Evolutionary conservation across 2,888 invertebrate genomes (phyloP), one percentile per base, ranked within the genome.

Genomic region (Lepidonotus clava): DNA sequence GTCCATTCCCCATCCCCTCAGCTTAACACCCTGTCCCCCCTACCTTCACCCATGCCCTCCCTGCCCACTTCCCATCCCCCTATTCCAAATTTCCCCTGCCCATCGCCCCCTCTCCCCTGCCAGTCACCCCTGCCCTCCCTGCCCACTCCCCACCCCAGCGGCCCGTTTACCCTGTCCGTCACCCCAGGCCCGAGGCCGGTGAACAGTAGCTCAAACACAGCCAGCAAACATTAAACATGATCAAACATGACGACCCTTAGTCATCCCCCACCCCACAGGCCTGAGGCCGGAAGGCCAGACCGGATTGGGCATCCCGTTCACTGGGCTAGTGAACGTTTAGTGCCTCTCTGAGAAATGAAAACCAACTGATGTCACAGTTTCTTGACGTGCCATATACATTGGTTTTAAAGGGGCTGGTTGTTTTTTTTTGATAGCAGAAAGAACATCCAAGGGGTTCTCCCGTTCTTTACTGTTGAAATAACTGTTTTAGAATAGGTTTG

Each of bases 241-340:
- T 80, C 80, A 80, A 80, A 80, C 80, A 80, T 80, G 80, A 41
- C 46, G 46, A 80, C 28, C 80, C 80, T 80, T 80, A 80, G 80
- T 80, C 80, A 80, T 80, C 80, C 76, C 76, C 6, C 5, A 5
- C n/a, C 38, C 5, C n/a, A 34, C 38, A 11, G 11, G 34, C 21
- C 71, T 14, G 51, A n/a, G 61, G 61, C 28, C 61, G 28, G 61
- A 28, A 61, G 28, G 61, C 11, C 61, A 11, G 24, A 28, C 28
- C 24, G 61, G 61, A 28, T 61, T 24, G 61, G 61, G 11, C 61
- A n/a, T n/a, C n/a, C n/a, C n/a, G n/a, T n/a, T n/a, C n/a, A n/a
- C n/a, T n/a, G n/a, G n/a, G n/a, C n/a, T n/a, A n/a, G n/a, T n/a
- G n/a, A n/a, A n/a, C n/a, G n/a, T n/a, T n/a, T n/a, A n/a, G n/a